A percentile compares a stretch with the other conserved stretches of the same genome.
Evolutionary conservation across 2,888 invertebrate genomes (phyloP).

Genomic region (Artemia sinica): DNA sequence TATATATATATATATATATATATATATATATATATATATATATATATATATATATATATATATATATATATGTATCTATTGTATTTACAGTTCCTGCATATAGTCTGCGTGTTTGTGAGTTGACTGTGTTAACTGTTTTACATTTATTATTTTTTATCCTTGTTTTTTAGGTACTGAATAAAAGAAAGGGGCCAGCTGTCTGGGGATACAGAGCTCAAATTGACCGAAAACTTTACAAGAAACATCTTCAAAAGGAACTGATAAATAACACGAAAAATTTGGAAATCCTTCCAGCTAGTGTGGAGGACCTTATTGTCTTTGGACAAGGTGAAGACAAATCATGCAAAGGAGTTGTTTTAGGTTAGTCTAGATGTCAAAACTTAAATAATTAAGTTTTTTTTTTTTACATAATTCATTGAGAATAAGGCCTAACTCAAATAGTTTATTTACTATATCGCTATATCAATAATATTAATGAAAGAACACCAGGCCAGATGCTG

Average conservation of each 20-base stretch:
- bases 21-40: too few relatives aligned
- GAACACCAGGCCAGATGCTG: too few relatives aligned
- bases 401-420: background rate
- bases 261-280: constrained; percentile 43
- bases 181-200: constrained; percentile 65
- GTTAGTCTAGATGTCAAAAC: constrained; percentile 30
- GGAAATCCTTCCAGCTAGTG: constrained; percentile 48
- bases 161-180: constrained; percentile 46
- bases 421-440: too few relatives aligned
- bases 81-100: too few relatives aligned
- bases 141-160: too few relatives aligned
- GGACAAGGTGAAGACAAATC: constrained; percentile 28
- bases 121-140: too few relatives aligned
- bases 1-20: too few relatives aligned
- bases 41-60: too few relatives aligned
- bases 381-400: background rate
- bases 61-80: too few relatives aligned
- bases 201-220: constrained; percentile 78
- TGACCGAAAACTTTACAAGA: constrained; percentile 58
- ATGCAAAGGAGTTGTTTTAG: constrained; percentile 39
- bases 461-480: too few relatives aligned
- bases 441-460: too few relatives aligned
- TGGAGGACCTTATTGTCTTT: constrained; percentile 55
- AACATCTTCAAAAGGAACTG: constrained; percentile 52
- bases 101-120: too few relatives aligned